These are phyloP conservation scores for Bombus superbus DNA, from an alignment of 1,140 invertebrate species.

Conservation along the genomic window DNA sequence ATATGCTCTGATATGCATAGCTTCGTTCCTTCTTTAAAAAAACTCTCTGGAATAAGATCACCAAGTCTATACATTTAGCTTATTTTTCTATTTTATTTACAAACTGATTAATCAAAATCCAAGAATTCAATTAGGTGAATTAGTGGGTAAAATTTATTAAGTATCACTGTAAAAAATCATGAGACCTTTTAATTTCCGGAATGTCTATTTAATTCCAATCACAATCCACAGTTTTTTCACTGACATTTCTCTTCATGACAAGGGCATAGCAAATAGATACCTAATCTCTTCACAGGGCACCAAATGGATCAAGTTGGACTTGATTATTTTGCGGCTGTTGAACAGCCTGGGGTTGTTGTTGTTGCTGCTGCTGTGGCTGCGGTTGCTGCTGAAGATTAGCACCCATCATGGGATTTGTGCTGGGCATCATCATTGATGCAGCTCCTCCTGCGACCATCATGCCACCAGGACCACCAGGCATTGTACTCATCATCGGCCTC, in stretches of 20 bases:
- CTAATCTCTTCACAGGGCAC: slow-evolving; percentile 82
- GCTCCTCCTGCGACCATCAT: slow-evolving; percentile 75
- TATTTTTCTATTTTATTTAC: neutral
- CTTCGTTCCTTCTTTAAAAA: neutral
- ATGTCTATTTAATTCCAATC: neutral
- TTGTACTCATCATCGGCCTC: slow-evolving; percentile 79
- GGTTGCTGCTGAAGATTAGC: slow-evolving; percentile 73
- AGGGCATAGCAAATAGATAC: slow-evolving; percentile 65
- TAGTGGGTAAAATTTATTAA: neutral
- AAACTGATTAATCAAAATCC: neutral
- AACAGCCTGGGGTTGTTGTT: slow-evolving; percentile 68
- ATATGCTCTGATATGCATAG: neutral
- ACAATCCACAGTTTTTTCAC: neutral
- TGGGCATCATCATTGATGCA: slow-evolving; percentile 75
- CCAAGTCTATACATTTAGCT: neutral
- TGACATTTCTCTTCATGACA: neutral
- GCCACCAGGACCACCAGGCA: slow-evolving; percentile 67
- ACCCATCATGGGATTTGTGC: slow-evolving; percentile 75
- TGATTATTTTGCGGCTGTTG: slow-evolving; percentile 77
- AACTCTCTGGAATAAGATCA: neutral
- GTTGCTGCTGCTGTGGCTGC: slow-evolving; percentile 67
- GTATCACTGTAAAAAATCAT: neutral
- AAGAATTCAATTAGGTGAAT: neutral
- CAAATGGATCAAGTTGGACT: slow-evolving; percentile 82
- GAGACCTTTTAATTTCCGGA: neutral